These are phyloP conservation scores for Parascotia fuliginaria DNA, from an alignment of 2,888 invertebrate species.

Conservation along the genomic window DNA sequence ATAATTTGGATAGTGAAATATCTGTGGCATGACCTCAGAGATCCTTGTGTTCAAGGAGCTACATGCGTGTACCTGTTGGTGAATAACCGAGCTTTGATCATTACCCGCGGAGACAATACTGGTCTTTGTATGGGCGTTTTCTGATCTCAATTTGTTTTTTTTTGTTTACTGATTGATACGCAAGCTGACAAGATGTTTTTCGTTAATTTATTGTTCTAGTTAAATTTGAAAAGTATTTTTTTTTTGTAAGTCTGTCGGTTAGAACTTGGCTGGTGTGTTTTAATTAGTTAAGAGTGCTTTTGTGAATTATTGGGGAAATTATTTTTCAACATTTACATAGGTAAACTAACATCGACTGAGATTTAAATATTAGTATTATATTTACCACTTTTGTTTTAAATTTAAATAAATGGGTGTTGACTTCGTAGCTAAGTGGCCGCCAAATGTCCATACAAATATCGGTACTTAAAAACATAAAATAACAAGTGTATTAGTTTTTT, in stretches of 20 bases:
- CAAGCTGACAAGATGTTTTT: slow-evolving; percentile 45
- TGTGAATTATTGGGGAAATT: slow-evolving; percentile 3
- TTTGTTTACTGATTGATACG: slow-evolving; percentile 48
- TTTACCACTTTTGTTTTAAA: not conserved
- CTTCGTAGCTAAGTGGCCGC: slow-evolving; percentile 25
- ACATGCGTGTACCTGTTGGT: slow-evolving; percentile 28
- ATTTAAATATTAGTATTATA: slow-evolving; percentile 7
- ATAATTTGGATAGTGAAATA: slow-evolving; percentile 26
- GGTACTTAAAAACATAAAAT: slow-evolving; percentile 48
- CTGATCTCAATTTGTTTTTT: slow-evolving; percentile 72
- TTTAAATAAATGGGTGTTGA: slow-evolving; percentile 10
- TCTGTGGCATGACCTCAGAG: slow-evolving; percentile 14
- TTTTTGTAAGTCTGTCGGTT: slow-evolving; percentile 45
- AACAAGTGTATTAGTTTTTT: slow-evolving; percentile 68
- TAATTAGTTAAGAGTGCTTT: slow-evolving; percentile 8
- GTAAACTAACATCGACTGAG: slow-evolving; percentile 5
- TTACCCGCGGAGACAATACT: slow-evolving; percentile 42
- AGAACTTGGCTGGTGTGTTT: slow-evolving; percentile 15
- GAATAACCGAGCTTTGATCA: slow-evolving; percentile 34
- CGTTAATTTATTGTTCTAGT: slow-evolving; percentile 61
- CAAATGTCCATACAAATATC: slow-evolving; percentile 73
- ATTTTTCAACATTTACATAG: not conserved
- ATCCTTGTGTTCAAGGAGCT: slow-evolving; percentile 4
- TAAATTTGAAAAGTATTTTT: slow-evolving; percentile 45
- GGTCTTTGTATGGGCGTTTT: slow-evolving; percentile 75